Percentiles rank a stretch among this genome's conserved stretches.
phyloP scores from a whole-genome alignment of 2,888 invertebrate genomes.

The Stenotaenia linearis region DNA sequence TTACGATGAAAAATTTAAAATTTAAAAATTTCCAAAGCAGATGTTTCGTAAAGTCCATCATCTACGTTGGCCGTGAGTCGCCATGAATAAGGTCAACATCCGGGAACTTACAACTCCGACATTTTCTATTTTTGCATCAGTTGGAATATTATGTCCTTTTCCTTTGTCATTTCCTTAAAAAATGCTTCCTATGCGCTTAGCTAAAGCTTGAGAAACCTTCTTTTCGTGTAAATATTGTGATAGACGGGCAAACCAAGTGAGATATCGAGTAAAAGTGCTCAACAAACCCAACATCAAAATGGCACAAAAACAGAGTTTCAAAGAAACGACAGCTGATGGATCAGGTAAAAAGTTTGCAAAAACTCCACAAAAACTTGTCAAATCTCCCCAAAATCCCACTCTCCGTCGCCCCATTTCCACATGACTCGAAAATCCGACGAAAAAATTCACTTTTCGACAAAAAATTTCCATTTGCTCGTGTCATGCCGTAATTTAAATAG shows the following conservation, averaged over 20 bases:
- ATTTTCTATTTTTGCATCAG: conserved; percentile 37
- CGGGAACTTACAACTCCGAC: conserved; percentile 34
- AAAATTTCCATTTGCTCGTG: not conserved
- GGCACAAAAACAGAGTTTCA: conserved; percentile 17
- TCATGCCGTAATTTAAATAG: not conserved
- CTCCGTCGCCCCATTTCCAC: not conserved
- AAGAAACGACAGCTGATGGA: conserved; percentile 15
- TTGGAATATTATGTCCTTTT: conserved; percentile 33
- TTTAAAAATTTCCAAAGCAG: not conserved
- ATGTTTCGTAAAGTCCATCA: not conserved
- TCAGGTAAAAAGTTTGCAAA: not conserved
- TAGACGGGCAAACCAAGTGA: not conserved
- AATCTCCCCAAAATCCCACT: not conserved
- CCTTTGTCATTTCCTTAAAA: conserved; percentile 30
- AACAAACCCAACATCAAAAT: not conserved
- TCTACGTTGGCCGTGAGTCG: not conserved
- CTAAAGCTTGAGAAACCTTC: not conserved
- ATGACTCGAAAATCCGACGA: not conserved
- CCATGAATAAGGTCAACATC: conserved; percentile 34
- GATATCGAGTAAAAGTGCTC: not conserved
- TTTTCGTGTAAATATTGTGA: conserved; percentile 10
- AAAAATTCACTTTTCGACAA: not conserved
- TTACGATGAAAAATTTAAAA: no score
- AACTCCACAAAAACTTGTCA: not conserved
- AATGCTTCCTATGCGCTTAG: conserved; percentile 30